Conservation (phyloP, 2,888 invertebrate genomes). For the Glaucopsyche alexis region DNA sequence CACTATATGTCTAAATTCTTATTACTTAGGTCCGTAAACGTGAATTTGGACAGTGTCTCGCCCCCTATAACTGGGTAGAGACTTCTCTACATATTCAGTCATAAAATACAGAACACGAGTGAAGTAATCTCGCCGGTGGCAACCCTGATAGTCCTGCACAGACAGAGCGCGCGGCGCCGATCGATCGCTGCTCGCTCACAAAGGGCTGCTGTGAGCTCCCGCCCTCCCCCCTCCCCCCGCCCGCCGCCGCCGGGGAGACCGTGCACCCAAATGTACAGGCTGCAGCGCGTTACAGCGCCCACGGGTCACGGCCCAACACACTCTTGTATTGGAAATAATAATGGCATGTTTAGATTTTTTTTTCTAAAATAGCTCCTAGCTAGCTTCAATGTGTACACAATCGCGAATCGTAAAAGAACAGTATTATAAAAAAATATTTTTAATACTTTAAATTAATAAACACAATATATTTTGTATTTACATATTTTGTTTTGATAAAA, state of each 20-base stretch:
- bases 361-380: too few relatives aligned
- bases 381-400: not conserved
- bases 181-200: constrained; percentile 59
- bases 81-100: too few relatives aligned
- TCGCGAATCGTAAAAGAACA: not conserved
- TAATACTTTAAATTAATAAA: too few relatives aligned
- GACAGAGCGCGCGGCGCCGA: constrained; percentile 45
- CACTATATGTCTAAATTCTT: too few relatives aligned
- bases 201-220: constrained; percentile 45
- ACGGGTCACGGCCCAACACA: too few relatives aligned
- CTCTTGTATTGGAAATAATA: not conserved
- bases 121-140: not conserved
- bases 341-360: too few relatives aligned
- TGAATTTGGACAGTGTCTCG: too few relatives aligned
- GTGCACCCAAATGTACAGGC: not conserved
- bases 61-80: too few relatives aligned
- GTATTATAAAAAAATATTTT: too few relatives aligned
- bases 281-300: not conserved
- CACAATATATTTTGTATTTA: too few relatives aligned
- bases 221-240: constrained; percentile 34
- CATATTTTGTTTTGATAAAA: too few relatives aligned
- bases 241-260: not conserved
- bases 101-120: not conserved
- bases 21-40: too few relatives aligned
- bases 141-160: constrained; percentile 34